phyloP scores from a whole-genome alignment of 2,888 invertebrate genomes.

The Seira sanloemensis region DNA sequence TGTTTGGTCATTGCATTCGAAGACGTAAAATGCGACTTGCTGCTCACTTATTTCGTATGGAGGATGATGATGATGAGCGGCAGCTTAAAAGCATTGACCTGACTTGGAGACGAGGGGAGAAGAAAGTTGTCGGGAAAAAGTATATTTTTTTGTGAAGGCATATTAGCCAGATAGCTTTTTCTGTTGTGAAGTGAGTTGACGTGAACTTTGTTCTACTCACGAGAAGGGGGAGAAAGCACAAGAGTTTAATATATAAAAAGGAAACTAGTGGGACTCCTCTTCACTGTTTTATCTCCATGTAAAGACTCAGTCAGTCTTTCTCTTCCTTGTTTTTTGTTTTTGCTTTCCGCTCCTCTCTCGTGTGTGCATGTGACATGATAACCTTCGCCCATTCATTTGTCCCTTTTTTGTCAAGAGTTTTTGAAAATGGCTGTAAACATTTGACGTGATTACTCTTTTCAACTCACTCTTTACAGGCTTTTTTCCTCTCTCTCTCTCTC shows the following conservation, averaged over 20 bases:
- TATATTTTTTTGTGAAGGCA: constrained; percentile 6
- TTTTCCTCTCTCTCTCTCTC: no score
- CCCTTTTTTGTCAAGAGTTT: constrained; percentile 30
- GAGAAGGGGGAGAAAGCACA: not conserved
- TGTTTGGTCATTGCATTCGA: not conserved
- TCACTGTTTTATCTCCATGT: constrained; percentile 22
- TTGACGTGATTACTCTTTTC: constrained; percentile 56
- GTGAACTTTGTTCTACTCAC: constrained; percentile 40
- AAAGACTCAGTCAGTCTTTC: constrained; percentile 13
- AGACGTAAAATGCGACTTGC: no score
- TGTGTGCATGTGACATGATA: constrained; percentile 48
- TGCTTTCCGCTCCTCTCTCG: constrained; percentile 13
- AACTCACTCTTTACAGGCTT: no score
- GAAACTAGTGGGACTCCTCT: not conserved
- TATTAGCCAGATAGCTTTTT: constrained; percentile 47
- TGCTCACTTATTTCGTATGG: not conserved
- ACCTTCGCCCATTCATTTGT: constrained; percentile 28
- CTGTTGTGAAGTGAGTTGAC: constrained; percentile 6
- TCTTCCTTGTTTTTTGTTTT: constrained; percentile 1
- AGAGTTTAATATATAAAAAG: not conserved
- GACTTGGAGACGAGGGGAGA: not conserved
- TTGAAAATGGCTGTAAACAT: constrained; percentile 38
- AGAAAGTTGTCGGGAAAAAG: constrained; percentile 22
- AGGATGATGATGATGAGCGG: constrained; percentile 2
- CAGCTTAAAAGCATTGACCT: constrained; percentile 20